Percentiles rank a stretch among this genome's conserved stretches.
phyloP scores from a whole-genome alignment of 92 coral and sea anemone species.

The Montipora capitata region DNA sequence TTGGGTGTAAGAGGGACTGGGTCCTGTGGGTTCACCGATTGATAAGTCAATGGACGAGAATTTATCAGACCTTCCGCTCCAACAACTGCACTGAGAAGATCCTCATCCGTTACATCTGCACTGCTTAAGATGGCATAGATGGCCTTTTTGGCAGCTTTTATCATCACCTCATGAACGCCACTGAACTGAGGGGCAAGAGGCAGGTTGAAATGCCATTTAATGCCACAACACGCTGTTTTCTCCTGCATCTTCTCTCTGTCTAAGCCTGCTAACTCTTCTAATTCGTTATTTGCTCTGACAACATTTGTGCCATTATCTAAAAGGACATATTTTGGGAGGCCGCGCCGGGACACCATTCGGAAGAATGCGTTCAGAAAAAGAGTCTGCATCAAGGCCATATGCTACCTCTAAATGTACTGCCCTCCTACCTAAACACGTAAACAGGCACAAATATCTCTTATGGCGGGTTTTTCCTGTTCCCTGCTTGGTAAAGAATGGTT shows the following conservation, averaged over 20 bases:
- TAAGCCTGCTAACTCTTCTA: constrained; percentile 36
- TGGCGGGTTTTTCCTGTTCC: constrained; percentile 35
- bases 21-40: constrained; percentile 59
- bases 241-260: constrained; percentile 40
- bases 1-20: constrained; percentile 30
- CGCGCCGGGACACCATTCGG: constrained; percentile 49
- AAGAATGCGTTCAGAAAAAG: constrained; percentile 49
- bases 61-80: constrained; percentile 73
- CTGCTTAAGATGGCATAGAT: constrained; percentile 48
- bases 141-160: constrained; percentile 45
- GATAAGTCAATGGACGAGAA: constrained; percentile 67
- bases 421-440: constrained; percentile 49
- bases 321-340: constrained; percentile 38
- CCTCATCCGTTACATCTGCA: constrained; percentile 63
- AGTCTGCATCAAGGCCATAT: constrained; percentile 50
- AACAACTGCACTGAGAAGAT: constrained; percentile 60
- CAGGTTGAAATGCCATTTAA: constrained; percentile 57
- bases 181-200: constrained; percentile 47
- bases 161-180: constrained; percentile 38
- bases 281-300: constrained; percentile 23
- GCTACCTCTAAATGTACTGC: constrained; percentile 66
- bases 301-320: constrained; percentile 68
- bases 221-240: constrained; percentile 18
- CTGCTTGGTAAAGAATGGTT: constrained; percentile 63
- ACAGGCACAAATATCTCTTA: neutral